A percentile compares a stretch with the other conserved stretches of the same genome.
These are phyloP conservation scores for Cylas formicarius DNA, from an alignment of 1,140 invertebrate species.

Conservation along the genomic window DNA sequence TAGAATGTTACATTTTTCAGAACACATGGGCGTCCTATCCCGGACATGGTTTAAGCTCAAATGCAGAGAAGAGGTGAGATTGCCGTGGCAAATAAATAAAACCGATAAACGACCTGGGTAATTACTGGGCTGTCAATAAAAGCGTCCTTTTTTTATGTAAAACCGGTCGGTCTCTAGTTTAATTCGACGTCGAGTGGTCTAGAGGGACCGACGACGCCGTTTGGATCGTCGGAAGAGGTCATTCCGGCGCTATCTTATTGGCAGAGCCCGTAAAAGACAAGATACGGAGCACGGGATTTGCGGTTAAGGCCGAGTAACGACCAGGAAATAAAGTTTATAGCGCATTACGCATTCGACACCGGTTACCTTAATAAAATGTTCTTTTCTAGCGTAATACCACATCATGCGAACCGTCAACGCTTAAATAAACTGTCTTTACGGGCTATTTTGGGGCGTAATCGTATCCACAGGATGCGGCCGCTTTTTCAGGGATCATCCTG, in stretches of 20 bases:
- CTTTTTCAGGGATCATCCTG: no score
- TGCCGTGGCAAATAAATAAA: no score
- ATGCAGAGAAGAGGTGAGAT: no score
- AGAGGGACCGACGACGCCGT: conserved; percentile 32
- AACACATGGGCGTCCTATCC: no score
- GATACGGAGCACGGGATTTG: conserved; percentile 37
- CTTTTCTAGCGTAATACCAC: conserved; percentile 23
- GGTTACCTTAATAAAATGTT: conserved; percentile 40
- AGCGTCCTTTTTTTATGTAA: conserved; percentile 23
- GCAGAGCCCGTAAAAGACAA: conserved; percentile 36
- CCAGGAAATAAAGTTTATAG: conserved; percentile 40
- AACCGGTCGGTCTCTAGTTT: conserved; percentile 29
- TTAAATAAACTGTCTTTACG: not conserved
- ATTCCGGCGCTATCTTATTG: conserved; percentile 37
- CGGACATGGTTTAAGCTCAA: no score
- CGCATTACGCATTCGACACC: conserved; percentile 40
- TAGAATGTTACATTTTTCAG: no score
- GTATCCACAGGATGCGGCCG: not conserved
- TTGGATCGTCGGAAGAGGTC: conserved; percentile 36
- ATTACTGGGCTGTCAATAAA: no score
- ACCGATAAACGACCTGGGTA: no score
- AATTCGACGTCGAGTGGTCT: conserved; percentile 35
- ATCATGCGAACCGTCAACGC: conserved; percentile 15
- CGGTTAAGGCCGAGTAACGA: conserved; percentile 38
- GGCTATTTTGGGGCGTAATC: not conserved